Evolutionary conservation across 2,797 vertebrate genomes (phyloP), one percentile per base, ranked within the genome.

Genomic region (Knipowitschia caucasica): DNA sequence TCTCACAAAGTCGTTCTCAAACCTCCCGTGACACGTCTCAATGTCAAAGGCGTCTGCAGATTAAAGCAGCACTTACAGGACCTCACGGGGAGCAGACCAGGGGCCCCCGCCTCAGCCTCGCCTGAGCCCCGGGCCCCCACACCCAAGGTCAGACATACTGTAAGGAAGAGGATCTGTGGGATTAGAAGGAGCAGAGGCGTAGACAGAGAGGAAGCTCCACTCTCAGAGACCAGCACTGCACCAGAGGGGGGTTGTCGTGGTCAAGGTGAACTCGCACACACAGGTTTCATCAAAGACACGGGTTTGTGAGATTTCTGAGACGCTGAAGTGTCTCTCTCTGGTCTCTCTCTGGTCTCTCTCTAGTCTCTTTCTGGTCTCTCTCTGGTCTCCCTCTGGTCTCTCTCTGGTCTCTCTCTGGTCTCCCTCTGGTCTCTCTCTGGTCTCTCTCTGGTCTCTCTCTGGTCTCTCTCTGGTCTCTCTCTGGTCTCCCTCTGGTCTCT

Each of bases 11-110:
- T 53, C 53, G 36, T n/a, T 30, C 26, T 2, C 62, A 63, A 60
- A 29, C 56, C 54, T 64, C 43, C 25, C 53, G 42, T 59, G 70
- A 75, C 47, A 51, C 36, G 57, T 56, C 64, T 53, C 33, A 52
- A 58, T 71, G 73, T 75, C 67, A 77, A 76, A 80, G 67, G 74
- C 35, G 34, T 24, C 49, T 20, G 24, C n/a, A 56, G 56, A 61
- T 71, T 50, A 54, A 70, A 72, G 56, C 56, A 40, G 25, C 36
- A 25, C 44, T 18, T 53, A 2, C 50, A 7, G 56, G 65, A 61
- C 62, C 50, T 12, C 56, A 53, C 57, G 6, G 45, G 20, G 18
- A 36, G n/a, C 34, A 36, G 34, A n/a, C 34, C 18, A 21, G 3
- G 0, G 0, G 52, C 53, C n/a, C n/a, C n/a, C n/a, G n/a, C n/a